Evolutionary conservation across 1,140 invertebrate genomes (phyloP).

Genomic region (Drosophila tsacasi): DNA sequence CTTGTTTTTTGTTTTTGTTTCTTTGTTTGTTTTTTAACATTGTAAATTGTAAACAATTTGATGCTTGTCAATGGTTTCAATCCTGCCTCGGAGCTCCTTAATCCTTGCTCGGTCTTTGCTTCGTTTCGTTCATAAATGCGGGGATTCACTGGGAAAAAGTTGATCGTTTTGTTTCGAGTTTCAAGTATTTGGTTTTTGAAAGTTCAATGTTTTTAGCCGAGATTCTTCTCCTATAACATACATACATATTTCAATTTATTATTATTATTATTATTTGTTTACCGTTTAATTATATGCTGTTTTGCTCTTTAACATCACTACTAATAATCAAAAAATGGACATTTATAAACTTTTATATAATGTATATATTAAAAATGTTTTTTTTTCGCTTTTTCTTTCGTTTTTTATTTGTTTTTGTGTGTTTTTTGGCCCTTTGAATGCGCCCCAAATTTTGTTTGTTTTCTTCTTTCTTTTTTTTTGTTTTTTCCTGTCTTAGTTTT

Average conservation of each 20-base stretch:
- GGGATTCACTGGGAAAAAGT: slow-evolving; percentile 47
- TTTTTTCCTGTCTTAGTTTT: slow-evolving; percentile 24
- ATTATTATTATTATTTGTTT: slow-evolving; percentile 60
- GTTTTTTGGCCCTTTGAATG: slow-evolving; percentile 30
- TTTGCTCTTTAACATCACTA: slow-evolving; percentile 74
- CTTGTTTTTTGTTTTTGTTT: neutral
- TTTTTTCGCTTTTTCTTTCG: slow-evolving; percentile 16
- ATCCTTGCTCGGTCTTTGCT: slow-evolving; percentile 4
- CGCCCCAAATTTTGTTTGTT: slow-evolving; percentile 36
- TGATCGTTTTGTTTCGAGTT: slow-evolving; percentile 27
- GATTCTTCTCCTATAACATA: slow-evolving; percentile 64
- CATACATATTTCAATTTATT: slow-evolving; percentile 62
- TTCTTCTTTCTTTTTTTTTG: slow-evolving; percentile 12
- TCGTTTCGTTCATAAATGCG: slow-evolving; percentile 48
- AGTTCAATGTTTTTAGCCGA: slow-evolving; percentile 37
- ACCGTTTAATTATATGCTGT: slow-evolving; percentile 60
- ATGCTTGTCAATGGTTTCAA: slow-evolving; percentile 42
- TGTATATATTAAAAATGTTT: slow-evolving; percentile 73
- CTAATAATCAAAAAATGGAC: slow-evolving; percentile 84
- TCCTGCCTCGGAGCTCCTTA: slow-evolving; percentile 6
- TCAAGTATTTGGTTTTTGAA: slow-evolving; percentile 13
- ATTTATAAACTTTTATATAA: slow-evolving; percentile 80
- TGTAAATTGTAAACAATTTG: slow-evolving; percentile 73
- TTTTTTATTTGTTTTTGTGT: slow-evolving; percentile 32
- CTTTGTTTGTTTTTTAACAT: slow-evolving; percentile 47